Base-by-base conservation (phyloP, 2,888 invertebrate genomes). In the Leptinotarsa haldemani region DNA sequence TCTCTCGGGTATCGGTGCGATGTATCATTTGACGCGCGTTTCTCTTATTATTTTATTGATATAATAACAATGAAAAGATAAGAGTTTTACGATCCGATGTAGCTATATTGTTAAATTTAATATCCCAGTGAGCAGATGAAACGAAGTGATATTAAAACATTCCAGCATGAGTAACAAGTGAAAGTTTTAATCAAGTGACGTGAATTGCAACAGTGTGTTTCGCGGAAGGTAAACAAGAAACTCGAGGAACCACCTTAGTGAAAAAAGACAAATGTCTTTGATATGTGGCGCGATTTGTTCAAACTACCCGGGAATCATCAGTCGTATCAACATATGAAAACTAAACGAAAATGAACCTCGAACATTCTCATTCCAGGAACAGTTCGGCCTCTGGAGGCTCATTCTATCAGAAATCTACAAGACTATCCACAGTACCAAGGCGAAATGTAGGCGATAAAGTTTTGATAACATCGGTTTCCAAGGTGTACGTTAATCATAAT, bases 401-500 rank as follows among this genome's bases (percentile, higher is more conserved):
- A n/a, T 65, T 30, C 22, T 74, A 66, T 18, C 63, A 70, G 66
- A 73, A 65, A n/a, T 76, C 65, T 5, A 47, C 71, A 7, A 50
- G 71, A 47, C 71, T 69, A n/a, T 50, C 66, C 53, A 73, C 70
- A 52, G 73, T 65, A 81, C 89, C 90, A 71, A 88, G 91, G 80
- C 87, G 90, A 83, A 89, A 90, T 84, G 89, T 90, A 80, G 91
- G 90, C 83, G 92, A 91, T 85, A 89, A 89, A 87, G 91, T 92
- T 75, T 90, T 87, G 80, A 88, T 92, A 81, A 88, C 91, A 20
- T 91, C 91, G 30, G 88, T 90, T 61, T 89, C 91, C 71, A 89
- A 85, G 80, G 89, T 91, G 70, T 90, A 90, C 83, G 86, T 91
- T 25, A 83, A 83, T 58, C 84, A 77, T 72, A 74, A 65, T 22